These are phyloP conservation scores for Psilopogon haemacephalus DNA, from an alignment of 2,113 vertebrate species.

Conservation along the genomic window DNA sequence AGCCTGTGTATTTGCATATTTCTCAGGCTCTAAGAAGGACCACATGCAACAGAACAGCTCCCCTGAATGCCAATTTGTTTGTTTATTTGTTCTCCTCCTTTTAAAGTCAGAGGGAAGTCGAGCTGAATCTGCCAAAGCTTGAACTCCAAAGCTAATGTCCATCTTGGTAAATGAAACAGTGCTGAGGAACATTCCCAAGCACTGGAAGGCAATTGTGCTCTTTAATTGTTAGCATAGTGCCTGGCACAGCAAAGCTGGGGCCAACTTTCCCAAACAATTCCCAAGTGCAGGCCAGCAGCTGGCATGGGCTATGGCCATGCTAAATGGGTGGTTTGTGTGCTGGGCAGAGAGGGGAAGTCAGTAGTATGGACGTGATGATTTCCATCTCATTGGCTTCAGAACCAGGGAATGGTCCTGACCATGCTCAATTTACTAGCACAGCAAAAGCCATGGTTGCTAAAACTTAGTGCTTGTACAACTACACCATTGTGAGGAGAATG, in stretches of 20 bases:
- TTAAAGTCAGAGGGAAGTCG: neutral
- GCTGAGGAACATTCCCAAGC: neutral
- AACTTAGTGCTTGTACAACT: neutral
- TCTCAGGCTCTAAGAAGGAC: conserved; percentile 49
- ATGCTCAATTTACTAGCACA: neutral
- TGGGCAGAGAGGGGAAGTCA: neutral
- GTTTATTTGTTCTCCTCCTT: conserved; percentile 20
- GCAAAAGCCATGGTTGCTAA: neutral
- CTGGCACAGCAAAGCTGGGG: neutral
- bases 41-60: conserved; percentile 51
- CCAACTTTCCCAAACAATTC: conserved; percentile 55
- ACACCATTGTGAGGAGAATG: neutral
- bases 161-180: conserved; percentile 18
- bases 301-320: neutral
- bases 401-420: rapidly evolving
- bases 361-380: neutral
- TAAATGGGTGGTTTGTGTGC: neutral
- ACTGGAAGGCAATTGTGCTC: conserved; percentile 33
- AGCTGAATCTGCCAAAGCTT: conserved; percentile 23
- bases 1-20: conserved; percentile 42
- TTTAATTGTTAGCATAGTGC: conserved; percentile 46
- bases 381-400: neutral
- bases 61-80: conserved; percentile 15
- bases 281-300: neutral
- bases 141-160: conserved; percentile 32